These are phyloP conservation scores for Tauraco hartlaubi DNA, from an alignment of 2,797 vertebrate species.

Conservation along the genomic window DNA sequence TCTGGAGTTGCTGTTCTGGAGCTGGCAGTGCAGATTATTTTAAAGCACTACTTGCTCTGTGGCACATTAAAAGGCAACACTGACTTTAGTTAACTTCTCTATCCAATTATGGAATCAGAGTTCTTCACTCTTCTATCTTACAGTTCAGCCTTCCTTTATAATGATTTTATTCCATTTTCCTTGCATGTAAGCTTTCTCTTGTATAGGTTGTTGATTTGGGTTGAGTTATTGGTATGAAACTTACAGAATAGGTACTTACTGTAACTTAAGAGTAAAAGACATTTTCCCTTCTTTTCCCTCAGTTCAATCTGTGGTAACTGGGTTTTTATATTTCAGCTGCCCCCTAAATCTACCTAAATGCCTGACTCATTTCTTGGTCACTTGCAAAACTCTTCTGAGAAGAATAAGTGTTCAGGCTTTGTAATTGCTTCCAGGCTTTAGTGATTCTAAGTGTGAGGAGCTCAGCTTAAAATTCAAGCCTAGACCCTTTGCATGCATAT, in stretches of 20 bases:
- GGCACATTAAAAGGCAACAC: neutral
- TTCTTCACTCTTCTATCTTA: neutral
- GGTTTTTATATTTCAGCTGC: neutral
- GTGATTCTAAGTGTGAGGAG: neutral
- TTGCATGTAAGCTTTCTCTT: neutral
- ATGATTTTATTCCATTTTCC: neutral
- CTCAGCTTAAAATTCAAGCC: neutral
- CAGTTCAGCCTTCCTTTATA: neutral
- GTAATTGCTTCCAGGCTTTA: slow-evolving; percentile 32
- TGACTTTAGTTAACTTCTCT: neutral
- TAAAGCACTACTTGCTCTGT: neutral
- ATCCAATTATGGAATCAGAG: neutral
- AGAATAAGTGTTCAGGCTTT: neutral
- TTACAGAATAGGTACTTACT: neutral
- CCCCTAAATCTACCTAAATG: neutral
- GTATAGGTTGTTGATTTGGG: neutral
- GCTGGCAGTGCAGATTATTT: neutral
- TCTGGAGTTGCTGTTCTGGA: neutral
- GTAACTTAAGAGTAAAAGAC: neutral
- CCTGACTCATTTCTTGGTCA: neutral
- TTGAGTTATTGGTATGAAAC: neutral
- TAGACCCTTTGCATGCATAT: neutral
- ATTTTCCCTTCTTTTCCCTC: neutral
- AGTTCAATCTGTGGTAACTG: neutral
- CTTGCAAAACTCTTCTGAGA: slow-evolving; percentile 24